Evolutionary conservation across 1,140 invertebrate genomes (phyloP).

Genomic region (Odontomachus brunneus): DNA sequence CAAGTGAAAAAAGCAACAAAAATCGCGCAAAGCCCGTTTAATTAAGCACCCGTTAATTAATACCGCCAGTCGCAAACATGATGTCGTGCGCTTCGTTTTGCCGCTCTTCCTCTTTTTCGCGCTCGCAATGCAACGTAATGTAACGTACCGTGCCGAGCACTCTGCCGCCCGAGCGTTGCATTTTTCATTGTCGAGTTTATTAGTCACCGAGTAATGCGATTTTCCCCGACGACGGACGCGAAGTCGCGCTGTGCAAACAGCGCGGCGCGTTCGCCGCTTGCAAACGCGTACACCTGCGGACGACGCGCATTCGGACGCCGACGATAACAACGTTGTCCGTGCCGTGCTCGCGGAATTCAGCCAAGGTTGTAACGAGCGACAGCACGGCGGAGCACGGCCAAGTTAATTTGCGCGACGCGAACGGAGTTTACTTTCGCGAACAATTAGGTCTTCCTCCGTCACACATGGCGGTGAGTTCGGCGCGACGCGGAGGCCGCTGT

Average conservation of each 20-base stretch:
- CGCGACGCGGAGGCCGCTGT: neutral
- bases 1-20: too few relatives aligned
- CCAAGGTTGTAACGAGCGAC: constrained; percentile 32
- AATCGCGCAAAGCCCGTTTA: constrained; percentile 11
- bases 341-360: constrained; percentile 11
- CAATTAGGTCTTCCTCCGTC: constrained; percentile 34
- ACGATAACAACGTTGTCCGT: constrained; percentile 17
- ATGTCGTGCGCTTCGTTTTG: constrained; percentile 18
- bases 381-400: neutral
- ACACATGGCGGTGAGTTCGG: neutral
- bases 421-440: constrained; percentile 33
- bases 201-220: neutral
- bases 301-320: constrained; percentile 17
- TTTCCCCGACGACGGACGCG: neutral
- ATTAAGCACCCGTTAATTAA: constrained; percentile 30
- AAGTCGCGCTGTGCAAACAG: constrained; percentile 13
- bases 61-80: neutral
- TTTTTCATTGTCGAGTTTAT: constrained; percentile 26
- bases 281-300: constrained; percentile 7
- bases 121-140: neutral
- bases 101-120: neutral
- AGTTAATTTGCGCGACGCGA: constrained; percentile 31
- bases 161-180: neutral
- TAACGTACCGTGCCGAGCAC: too few relatives aligned
- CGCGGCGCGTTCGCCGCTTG: neutral